Base-by-base conservation (phyloP, 2,113 vertebrate genomes). In the Limanda limanda region DNA sequence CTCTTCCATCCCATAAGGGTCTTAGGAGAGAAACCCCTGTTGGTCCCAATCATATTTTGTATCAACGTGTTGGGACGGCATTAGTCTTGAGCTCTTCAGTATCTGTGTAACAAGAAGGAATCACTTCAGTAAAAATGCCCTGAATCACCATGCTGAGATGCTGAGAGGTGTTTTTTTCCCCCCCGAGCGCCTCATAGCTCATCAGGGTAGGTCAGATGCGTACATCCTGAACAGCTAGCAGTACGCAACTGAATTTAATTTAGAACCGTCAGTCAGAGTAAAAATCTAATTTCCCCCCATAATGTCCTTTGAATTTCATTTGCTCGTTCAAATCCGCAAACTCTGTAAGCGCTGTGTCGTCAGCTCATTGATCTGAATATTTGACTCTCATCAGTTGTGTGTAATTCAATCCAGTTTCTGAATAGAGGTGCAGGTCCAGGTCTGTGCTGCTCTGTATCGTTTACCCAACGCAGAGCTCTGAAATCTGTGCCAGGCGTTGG, bases 401-500 rank as follows among this genome's bases (percentile, higher is more conserved):
- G 71, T 72, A 47, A 79, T 31, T 31, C 42, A 62, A 84, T 61
- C 47, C 13, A 4, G 3, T 47, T 72, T 24, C 52, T 52, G 21
- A 27, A 12, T 8, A 7, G 20, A 80, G 67, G 63, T 71, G 85
- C 64, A 20, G 52, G 45, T 63, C 79, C 51, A 68, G 62, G 45
- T n/a, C 48, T 23, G 17, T 59, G 23, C 37, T 42, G 7, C 66
- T 62, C 60, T 25, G 24, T 66, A 66, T 84, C 45, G 63, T 79
- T 82, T 64, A 58, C 62, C 45, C 54, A 35, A 23, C 35, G 52
- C 51, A 57, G 23, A 57, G 54, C 24, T 69, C 45, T 63, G 68
- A 86, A 90, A 91, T 90, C 89, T 78, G 85, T 89, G 85, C 70
- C 81, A 78, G 77, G 63, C 54, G 2, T 14, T 74, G 76, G 60